phyloP scores from a whole-genome alignment of 2,888 invertebrate genomes.

The Linnaemya vulpina region DNA sequence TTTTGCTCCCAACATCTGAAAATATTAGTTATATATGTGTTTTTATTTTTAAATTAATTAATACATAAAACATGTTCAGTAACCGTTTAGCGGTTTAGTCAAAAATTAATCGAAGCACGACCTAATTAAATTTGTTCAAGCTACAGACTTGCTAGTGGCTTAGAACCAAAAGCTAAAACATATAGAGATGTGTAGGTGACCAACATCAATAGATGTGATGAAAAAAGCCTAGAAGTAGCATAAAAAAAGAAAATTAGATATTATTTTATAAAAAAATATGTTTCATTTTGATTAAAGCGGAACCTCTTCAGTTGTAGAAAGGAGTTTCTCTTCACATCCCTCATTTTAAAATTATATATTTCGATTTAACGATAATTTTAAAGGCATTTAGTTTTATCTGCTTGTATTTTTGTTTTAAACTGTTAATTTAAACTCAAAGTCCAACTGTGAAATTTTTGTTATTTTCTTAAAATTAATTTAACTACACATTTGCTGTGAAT shows the following conservation, averaged over 20 bases:
- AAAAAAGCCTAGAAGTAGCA: constrained; percentile 14
- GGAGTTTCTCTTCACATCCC: not conserved
- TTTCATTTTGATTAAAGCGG: not conserved
- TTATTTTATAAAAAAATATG: not conserved
- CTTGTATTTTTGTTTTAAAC: constrained; percentile 74
- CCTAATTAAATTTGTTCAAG: constrained; percentile 21
- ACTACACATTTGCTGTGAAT: constrained; percentile 63
- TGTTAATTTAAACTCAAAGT: constrained; percentile 31
- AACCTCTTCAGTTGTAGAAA: constrained; percentile 3
- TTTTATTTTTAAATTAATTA: no score
- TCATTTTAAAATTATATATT: not conserved
- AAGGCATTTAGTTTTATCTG: constrained; percentile 68
- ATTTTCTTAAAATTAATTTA: constrained; percentile 15
- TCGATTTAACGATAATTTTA: constrained; percentile 9
- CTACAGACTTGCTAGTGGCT: not conserved
- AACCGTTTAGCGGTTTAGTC: no score
- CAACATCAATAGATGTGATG: not conserved
- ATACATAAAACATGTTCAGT: no score
- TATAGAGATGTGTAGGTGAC: not conserved
- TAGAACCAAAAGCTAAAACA: not conserved
- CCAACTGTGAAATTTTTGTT: constrained; percentile 75
- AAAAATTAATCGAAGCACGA: no score
- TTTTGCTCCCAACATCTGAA: no score
- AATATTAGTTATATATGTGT: no score
- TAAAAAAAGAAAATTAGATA: not conserved